Evolutionary conservation across 2,797 vertebrate genomes (phyloP).

Genomic region (Alectoris magna): DNA sequence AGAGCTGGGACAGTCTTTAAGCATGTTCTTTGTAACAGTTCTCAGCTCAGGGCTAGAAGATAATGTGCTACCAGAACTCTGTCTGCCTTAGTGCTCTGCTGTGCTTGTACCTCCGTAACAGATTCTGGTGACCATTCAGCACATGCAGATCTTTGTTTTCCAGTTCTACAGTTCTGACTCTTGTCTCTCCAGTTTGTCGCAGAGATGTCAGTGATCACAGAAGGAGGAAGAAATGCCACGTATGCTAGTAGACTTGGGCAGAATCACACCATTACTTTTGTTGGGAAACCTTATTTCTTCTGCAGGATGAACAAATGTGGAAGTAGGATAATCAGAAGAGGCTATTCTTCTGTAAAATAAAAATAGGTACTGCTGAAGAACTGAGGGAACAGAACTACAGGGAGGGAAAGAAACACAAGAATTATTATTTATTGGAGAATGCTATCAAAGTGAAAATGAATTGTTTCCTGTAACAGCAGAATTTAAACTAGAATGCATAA

Average conservation of each 20-base stretch:
- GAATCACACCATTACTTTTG: background rate
- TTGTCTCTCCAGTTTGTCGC: background rate
- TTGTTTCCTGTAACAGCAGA: background rate
- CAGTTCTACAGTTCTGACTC: accelerated
- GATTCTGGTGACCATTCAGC: accelerated
- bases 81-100: background rate
- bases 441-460: background rate
- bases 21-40: accelerated
- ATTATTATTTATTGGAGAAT: background rate
- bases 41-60: background rate
- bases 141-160: background rate
- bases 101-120: background rate
- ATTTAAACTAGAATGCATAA: background rate
- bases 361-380: background rate
- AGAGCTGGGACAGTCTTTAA: background rate
- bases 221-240: background rate
- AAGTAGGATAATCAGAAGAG: background rate
- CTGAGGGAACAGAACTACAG: background rate
- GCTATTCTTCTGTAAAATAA: background rate
- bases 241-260: no score
- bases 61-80: background rate
- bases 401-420: background rate
- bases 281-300: background rate
- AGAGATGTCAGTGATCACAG: background rate
- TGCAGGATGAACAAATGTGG: background rate